phyloP scores from a whole-genome alignment of 2,797 vertebrate species.

The Ctenochaetus hawaiiensis region DNA sequence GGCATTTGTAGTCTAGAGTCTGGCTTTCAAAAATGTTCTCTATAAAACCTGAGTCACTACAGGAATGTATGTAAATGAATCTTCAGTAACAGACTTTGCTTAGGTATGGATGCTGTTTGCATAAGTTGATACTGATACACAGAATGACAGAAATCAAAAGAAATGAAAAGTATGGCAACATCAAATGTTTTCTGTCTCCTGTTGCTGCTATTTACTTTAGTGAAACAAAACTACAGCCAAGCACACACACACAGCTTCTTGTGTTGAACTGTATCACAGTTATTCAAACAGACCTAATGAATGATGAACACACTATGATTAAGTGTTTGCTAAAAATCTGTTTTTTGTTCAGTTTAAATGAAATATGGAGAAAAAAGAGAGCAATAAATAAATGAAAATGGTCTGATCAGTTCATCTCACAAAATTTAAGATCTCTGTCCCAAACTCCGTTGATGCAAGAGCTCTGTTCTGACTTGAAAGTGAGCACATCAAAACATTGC shows the following conservation, averaged over 20 bases:
- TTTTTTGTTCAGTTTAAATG: not conserved
- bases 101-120: not conserved
- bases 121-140: not conserved
- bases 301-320: not conserved
- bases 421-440: not conserved
- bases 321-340: conserved; percentile 1
- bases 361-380: not conserved
- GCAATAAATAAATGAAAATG: not conserved
- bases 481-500: conserved; percentile 21
- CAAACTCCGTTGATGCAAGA: not conserved
- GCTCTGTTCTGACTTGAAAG: conserved; percentile 12
- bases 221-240: not conserved
- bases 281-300: conserved; percentile 9
- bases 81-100: not conserved
- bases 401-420: not conserved
- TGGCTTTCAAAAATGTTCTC: not conserved
- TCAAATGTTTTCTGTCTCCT: not conserved
- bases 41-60: not conserved
- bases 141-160: not conserved
- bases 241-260: not conserved
- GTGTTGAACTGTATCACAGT: conserved; percentile 18
- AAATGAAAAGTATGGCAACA: not conserved
- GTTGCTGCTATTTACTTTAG: not conserved
- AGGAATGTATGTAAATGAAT: not conserved
- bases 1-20: not conserved